phyloP scores from a whole-genome alignment of 2,113 vertebrate genomes.

The Todiramphus saurophagus region DNA sequence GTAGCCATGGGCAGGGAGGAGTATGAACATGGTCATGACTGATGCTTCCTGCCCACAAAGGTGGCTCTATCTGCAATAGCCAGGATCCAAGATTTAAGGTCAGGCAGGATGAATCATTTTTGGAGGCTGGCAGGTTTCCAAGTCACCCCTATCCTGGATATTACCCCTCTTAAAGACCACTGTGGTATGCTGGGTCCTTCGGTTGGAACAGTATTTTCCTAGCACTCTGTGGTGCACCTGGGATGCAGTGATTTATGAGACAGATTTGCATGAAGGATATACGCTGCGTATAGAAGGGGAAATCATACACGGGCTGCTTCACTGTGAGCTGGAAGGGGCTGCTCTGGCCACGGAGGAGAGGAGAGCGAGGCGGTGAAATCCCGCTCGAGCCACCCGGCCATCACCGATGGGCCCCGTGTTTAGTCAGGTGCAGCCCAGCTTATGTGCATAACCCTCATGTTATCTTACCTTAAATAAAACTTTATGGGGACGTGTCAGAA shows the following conservation, averaged over 20 bases:
- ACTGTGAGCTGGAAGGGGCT: background rate
- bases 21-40: background rate
- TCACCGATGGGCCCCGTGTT: background rate
- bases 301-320: background rate
- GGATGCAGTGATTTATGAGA: constrained; percentile 34
- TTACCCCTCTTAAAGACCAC: background rate
- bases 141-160: background rate
- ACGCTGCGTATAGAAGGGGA: background rate
- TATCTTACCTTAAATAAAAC: constrained; percentile 27
- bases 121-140: constrained; percentile 30
- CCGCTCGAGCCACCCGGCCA: background rate
- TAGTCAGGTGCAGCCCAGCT: constrained; percentile 55
- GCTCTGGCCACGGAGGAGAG: background rate
- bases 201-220: constrained; percentile 9
- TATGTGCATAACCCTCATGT: background rate
- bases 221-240: background rate
- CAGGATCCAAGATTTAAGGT: constrained; percentile 12
- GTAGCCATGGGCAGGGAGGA: background rate
- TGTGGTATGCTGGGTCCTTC: background rate
- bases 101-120: constrained; percentile 4
- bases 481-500: background rate
- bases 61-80: constrained; percentile 11
- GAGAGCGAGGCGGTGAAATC: background rate
- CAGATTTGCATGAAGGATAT: constrained; percentile 8
- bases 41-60: constrained; percentile 55